These are phyloP conservation scores for Pantherophis vulpinus DNA, from an alignment of 2,797 vertebrate species.

Conservation along the genomic window DNA sequence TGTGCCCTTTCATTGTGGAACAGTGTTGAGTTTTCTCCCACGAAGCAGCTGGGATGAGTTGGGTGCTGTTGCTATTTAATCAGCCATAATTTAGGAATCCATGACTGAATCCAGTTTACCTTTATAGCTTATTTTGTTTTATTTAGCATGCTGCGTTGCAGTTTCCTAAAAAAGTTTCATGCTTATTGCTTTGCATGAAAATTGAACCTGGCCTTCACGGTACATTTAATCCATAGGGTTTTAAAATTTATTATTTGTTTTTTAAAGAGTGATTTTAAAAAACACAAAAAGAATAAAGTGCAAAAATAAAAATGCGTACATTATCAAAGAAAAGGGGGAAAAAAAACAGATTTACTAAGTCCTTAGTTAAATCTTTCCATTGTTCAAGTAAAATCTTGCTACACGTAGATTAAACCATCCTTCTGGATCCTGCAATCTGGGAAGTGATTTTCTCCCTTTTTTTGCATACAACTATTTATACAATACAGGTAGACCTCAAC, in stretches of 20 bases:
- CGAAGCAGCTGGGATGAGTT: background rate
- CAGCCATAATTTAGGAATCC: background rate
- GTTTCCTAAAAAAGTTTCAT: background rate
- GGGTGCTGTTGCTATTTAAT: background rate
- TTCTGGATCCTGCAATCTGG: background rate
- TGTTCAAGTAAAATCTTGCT: background rate
- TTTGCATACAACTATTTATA: too few relatives aligned
- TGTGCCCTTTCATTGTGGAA: constrained; percentile 58
- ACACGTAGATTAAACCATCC: background rate
- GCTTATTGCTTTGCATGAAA: background rate
- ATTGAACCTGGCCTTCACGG: background rate
- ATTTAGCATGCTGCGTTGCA: background rate
- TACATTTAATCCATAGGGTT: background rate
- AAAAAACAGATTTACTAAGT: background rate
- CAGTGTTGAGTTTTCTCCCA: background rate
- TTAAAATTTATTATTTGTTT: background rate
- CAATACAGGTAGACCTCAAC: too few relatives aligned
- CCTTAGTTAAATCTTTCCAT: background rate
- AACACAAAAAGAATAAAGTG: background rate
- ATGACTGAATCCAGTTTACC: background rate
- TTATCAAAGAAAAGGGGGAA: background rate
- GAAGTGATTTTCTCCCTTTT: background rate
- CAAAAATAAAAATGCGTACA: background rate
- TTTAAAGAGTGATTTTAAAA: background rate
- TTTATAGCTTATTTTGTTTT: background rate